Evolutionary conservation across 2,888 invertebrate genomes (phyloP).

Genomic region (Chrysotoxum bicinctum): DNA sequence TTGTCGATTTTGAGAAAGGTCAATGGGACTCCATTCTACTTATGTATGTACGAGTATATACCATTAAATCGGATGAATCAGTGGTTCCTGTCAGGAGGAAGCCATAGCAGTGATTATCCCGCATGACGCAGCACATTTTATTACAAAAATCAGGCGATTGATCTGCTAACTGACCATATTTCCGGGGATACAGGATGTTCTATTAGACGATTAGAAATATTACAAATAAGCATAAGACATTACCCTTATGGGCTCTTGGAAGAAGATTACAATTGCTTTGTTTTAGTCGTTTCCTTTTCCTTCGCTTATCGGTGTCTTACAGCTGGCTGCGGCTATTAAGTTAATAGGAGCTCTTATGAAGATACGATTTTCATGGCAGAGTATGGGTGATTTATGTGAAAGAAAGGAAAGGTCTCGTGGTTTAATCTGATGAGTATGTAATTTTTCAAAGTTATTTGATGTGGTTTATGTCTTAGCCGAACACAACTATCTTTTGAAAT

Average conservation of each 20-base stretch:
- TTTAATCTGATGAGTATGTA: background rate
- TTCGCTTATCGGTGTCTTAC: conserved; percentile 15
- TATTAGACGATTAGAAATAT: conserved; percentile 8
- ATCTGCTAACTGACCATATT: conserved; percentile 22
- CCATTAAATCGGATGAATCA: conserved; percentile 44
- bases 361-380: background rate
- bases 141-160: conserved; percentile 19
- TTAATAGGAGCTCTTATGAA: background rate
- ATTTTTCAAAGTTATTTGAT: no score
- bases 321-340: conserved; percentile 9
- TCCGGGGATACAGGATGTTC: conserved; percentile 8
- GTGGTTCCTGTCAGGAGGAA: conserved; percentile 5
- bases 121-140: conserved; percentile 21
- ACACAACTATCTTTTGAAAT: no score
- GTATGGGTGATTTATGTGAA: background rate
- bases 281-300: conserved; percentile 20
- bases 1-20: conserved; percentile 24
- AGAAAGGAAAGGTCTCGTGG: background rate
- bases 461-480: no score
- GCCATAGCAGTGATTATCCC: conserved; percentile 1
- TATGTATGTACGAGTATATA: no score
- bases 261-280: conserved; percentile 23
- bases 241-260: background rate
- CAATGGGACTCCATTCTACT: conserved; percentile 17
- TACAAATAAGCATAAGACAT: background rate